Conservation (phyloP, 2,888 invertebrate genomes). For the Proisotoma minuta region DNA sequence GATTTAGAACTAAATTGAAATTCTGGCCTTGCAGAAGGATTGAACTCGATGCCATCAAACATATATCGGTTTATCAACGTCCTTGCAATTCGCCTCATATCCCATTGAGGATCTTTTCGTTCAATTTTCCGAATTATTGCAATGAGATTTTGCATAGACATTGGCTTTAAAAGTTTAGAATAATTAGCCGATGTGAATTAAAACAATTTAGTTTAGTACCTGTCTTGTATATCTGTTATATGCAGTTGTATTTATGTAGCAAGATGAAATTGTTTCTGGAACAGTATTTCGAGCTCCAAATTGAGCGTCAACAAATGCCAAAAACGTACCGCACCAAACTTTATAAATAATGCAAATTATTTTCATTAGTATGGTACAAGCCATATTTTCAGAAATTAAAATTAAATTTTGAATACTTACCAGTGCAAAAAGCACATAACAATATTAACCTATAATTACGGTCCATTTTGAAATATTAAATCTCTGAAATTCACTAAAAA, state of each 20-base stretch:
- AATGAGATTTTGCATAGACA: constrained; percentile 45
- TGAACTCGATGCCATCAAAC: constrained; percentile 40
- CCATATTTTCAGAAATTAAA: neutral
- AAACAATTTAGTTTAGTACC: too few species aligned
- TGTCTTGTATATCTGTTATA: constrained; percentile 41
- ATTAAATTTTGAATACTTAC: neutral
- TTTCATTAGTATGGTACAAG: neutral
- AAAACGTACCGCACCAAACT: neutral
- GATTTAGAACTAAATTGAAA: constrained; percentile 26
- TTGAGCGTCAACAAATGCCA: constrained; percentile 5
- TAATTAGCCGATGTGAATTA: too few species aligned
- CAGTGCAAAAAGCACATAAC: neutral
- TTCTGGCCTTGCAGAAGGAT: constrained; percentile 23
- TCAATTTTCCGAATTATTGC: constrained; percentile 46
- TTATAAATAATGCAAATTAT: too few species aligned
- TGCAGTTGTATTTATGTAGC: constrained; percentile 42
- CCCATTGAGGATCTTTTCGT: constrained; percentile 34
- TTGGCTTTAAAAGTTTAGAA: too few species aligned
- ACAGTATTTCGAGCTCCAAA: constrained; percentile 22
- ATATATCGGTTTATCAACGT: constrained; percentile 37
- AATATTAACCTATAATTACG: neutral
- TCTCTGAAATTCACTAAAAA: too few species aligned
- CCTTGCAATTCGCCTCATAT: constrained; percentile 34
- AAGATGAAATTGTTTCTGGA: constrained; percentile 29
- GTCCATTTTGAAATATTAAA: too few species aligned